Percentiles rank a stretch among this genome's conserved stretches.
phyloP scores from a whole-genome alignment of 2,113 vertebrate genomes.

The Sapayoa aenigma region DNA sequence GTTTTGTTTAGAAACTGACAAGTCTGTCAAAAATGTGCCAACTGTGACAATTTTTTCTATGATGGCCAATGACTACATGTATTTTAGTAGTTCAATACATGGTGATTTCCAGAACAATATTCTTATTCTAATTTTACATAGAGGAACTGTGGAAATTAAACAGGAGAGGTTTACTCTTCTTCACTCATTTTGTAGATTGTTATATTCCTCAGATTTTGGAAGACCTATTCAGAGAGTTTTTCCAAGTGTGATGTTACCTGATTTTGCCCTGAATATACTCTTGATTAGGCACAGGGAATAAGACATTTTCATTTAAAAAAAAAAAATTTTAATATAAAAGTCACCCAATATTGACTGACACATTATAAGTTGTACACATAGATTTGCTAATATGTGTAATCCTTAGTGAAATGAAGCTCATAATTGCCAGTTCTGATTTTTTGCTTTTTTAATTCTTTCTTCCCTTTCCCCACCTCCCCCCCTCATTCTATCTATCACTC shows the following conservation, averaged over 20 bases:
- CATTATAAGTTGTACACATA: background rate
- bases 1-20: background rate
- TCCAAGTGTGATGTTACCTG: background rate
- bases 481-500: background rate
- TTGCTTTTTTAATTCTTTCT: background rate
- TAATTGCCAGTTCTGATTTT: background rate
- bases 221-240: background rate
- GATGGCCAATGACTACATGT: background rate
- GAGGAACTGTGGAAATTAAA: background rate
- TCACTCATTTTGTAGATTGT: background rate
- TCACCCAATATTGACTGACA: background rate
- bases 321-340: background rate
- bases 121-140: background rate
- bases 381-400: background rate
- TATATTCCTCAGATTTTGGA: background rate
- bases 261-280: background rate
- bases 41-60: background rate
- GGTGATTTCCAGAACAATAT: background rate
- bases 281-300: background rate
- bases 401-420: background rate
- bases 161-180: background rate
- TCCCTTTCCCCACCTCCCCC: rapidly evolving
- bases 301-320: background rate
- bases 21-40: background rate
- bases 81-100: background rate